Percentiles rank a stretch among this genome's conserved stretches.
These are phyloP conservation scores for Dromaius novaehollandiae DNA, from an alignment of 2,113 vertebrate species.

Conservation along the genomic window DNA sequence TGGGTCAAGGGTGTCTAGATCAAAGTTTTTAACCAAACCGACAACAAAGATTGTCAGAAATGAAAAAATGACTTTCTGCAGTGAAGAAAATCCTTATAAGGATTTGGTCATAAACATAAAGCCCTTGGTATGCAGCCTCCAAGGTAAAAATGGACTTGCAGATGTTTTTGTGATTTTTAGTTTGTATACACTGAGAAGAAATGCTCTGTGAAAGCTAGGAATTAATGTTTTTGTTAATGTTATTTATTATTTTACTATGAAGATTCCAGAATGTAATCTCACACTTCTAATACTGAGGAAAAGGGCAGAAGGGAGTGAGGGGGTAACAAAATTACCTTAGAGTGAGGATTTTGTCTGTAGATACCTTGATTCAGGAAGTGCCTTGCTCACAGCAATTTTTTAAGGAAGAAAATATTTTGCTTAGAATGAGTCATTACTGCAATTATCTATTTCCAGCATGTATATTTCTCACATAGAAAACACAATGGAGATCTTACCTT, in stretches of 20 bases:
- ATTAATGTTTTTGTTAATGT: neutral
- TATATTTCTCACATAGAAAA: neutral
- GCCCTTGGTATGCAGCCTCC: neutral
- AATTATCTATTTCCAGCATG: constrained; percentile 1
- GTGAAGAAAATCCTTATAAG: neutral
- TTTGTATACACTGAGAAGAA: neutral
- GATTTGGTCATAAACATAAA: neutral
- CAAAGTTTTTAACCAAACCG: neutral
- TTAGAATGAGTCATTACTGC: neutral
- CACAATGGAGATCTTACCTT: constrained; percentile 30
- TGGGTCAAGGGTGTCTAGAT: neutral
- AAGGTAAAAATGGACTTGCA: neutral
- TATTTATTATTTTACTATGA: neutral
- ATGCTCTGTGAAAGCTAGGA: neutral
- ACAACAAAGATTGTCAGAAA: neutral
- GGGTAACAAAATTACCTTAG: neutral
- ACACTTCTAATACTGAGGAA: neutral
- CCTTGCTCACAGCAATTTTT: neutral
- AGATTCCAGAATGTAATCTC: neutral
- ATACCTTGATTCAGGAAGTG: neutral
- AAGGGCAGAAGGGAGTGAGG: neutral
- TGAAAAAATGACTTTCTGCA: neutral
- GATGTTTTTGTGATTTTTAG: neutral
- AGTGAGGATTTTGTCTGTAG: neutral
- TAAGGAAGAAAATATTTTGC: neutral